These are phyloP conservation scores for Enteromius paludinosus DNA, from an alignment of 2,797 vertebrate species.

Conservation along the genomic window DNA sequence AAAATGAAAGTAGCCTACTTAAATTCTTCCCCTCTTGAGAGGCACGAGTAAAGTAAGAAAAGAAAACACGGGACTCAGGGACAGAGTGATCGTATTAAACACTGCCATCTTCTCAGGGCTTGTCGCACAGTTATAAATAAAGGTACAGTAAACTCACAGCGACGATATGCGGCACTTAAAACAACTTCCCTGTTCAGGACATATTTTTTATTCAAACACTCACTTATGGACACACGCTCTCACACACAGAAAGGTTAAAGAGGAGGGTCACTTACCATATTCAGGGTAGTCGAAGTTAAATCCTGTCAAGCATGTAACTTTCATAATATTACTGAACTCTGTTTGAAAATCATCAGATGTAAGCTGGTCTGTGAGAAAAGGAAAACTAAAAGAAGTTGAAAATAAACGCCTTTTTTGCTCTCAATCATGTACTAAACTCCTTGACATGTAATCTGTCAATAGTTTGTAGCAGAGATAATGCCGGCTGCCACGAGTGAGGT, in stretches of 20 bases:
- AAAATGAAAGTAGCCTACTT: conserved; percentile 79
- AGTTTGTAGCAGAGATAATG: conserved; percentile 89
- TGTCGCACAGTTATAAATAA: conserved; percentile 82
- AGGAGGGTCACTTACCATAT: conserved; percentile 93
- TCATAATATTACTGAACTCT: conserved; percentile 94
- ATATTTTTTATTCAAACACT: conserved; percentile 33
- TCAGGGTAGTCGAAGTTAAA: conserved; percentile 99
- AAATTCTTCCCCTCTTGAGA: conserved; percentile 69
- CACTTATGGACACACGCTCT: conserved; percentile 43
- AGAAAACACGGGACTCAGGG: conserved; percentile 62
- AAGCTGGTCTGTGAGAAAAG: conserved; percentile 71
- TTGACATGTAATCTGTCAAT: conserved; percentile 91
- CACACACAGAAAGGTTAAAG: conserved; percentile 50
- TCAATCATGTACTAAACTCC: conserved; percentile 89
- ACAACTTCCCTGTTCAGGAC: conserved; percentile 70
- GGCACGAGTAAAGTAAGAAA: conserved; percentile 61
- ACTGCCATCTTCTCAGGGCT: conserved; percentile 77
- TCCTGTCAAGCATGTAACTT: conserved; percentile 99
- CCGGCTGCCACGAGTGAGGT: conserved; percentile 87
- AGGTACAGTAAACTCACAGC: conserved; percentile 75
- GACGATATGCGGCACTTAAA: conserved; percentile 71
- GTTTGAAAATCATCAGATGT: conserved; percentile 83
- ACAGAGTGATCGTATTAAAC: conserved; percentile 74
- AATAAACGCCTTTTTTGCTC: conserved; percentile 76
- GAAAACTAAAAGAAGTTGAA: conserved; percentile 78